phyloP scores from a whole-genome alignment of 2,888 invertebrate species.

The Silvanus unidentatus region DNA sequence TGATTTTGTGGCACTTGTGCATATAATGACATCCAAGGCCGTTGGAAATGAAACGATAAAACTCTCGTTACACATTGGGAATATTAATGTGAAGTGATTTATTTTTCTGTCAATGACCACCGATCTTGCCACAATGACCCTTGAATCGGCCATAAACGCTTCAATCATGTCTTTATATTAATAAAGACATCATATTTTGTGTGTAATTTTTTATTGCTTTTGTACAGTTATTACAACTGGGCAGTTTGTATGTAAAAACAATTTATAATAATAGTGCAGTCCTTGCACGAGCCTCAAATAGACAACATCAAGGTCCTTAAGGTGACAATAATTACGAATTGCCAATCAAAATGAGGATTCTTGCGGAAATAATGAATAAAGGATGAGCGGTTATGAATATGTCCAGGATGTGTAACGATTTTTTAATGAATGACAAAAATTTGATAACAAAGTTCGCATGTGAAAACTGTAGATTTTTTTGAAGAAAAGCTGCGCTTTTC shows the following conservation, averaged over 20 bases:
- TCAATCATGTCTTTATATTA: too few species aligned
- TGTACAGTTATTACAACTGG: neutral
- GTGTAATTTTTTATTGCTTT: neutral
- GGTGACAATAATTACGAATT: conserved; percentile 1
- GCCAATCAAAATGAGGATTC: neutral
- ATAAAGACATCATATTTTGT: too few species aligned
- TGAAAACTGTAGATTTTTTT: too few species aligned
- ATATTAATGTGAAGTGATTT: conserved; percentile 21
- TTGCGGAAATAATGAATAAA: conserved; percentile 2
- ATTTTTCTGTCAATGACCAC: conserved; percentile 29
- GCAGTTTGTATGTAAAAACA: neutral
- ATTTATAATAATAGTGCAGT: neutral
- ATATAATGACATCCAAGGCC: conserved; percentile 19
- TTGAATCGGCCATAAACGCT: neutral
- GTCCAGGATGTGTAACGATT: neutral
- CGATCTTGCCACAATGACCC: conserved; percentile 8
- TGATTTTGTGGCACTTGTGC: too few species aligned
- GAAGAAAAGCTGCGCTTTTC: too few species aligned
- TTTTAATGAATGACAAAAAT: too few species aligned
- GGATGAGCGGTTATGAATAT: too few species aligned
- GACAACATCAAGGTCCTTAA: conserved; percentile 1
- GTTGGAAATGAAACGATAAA: conserved; percentile 14
- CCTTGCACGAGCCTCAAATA: neutral
- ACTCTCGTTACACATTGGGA: conserved; percentile 18
- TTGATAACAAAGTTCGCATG: too few species aligned